Evolutionary conservation across 1,140 invertebrate genomes (phyloP).

Genomic region (Idris sp.): DNA sequence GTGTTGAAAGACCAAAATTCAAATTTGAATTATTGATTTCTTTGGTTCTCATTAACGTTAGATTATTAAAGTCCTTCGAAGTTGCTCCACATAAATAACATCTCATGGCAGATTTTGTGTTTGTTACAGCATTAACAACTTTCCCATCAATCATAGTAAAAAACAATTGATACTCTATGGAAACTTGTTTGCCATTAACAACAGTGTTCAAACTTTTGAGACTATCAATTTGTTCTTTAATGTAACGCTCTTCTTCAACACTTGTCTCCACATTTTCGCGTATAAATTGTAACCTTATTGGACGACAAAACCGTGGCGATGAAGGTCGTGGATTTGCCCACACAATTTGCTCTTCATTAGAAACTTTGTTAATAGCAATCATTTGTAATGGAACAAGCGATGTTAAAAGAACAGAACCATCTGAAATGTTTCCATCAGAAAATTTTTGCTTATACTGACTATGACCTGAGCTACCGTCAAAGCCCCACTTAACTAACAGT

Average conservation of each 20-base stretch:
- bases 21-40: conserved; percentile 4
- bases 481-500: conserved; percentile 25
- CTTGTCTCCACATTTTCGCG: conserved; percentile 12
- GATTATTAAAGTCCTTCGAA: conserved; percentile 12
- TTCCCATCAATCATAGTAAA: background rate
- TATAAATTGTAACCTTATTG: conserved; percentile 28
- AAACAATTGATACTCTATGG: too few species aligned
- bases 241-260: conserved; percentile 12
- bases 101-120: background rate
- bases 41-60: background rate
- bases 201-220: background rate
- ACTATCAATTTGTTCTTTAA: conserved; percentile 24
- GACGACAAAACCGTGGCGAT: conserved; percentile 30
- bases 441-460: conserved; percentile 29
- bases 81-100: conserved; percentile 11
- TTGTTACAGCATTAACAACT: background rate
- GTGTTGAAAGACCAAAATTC: conserved; percentile 11
- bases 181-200: conserved; percentile 1
- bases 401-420: conserved; percentile 62
- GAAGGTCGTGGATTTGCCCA: conserved; percentile 63
- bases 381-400: conserved; percentile 68
- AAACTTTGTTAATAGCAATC: conserved; percentile 42
- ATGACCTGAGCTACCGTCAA: conserved; percentile 12
- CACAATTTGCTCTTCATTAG: too few species aligned
- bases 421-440: conserved; percentile 47